These are phyloP conservation scores for Hypomecis atomaria DNA, from an alignment of 2,888 invertebrate genomes.

Conservation along the genomic window DNA sequence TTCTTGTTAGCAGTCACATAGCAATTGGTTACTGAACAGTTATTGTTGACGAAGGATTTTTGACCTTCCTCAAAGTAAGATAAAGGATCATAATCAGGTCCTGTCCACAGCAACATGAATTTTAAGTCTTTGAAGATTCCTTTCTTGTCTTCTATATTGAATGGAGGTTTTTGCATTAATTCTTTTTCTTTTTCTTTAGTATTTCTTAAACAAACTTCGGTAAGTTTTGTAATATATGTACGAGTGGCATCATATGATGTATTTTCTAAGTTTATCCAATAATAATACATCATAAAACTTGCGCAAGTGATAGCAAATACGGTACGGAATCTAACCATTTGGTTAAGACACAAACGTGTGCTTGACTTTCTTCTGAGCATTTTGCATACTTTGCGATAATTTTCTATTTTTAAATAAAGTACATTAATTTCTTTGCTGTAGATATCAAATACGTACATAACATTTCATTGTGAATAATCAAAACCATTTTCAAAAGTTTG, in stretches of 20 bases:
- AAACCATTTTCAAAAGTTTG: no score
- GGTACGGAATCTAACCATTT: not conserved
- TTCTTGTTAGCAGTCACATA: conserved; percentile 62
- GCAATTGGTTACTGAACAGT: conserved; percentile 68
- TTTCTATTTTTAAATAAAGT: no score
- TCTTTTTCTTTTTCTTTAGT: not conserved
- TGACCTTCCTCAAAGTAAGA: conserved; percentile 63
- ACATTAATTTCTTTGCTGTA: no score
- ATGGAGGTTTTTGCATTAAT: not conserved
- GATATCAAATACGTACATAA: no score
- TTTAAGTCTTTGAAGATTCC: conserved; percentile 60
- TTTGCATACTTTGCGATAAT: not conserved
- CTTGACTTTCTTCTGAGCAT: not conserved
- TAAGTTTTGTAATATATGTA: no score
- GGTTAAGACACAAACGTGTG: not conserved
- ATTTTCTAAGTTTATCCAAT: not conserved
- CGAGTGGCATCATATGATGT: not conserved
- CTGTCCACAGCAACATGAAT: conserved; percentile 71
- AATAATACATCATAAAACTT: not conserved
- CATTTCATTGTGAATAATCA: no score
- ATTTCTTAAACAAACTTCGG: no score
- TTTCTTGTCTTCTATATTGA: conserved; percentile 33
- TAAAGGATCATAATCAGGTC: conserved; percentile 60
- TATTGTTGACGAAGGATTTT: conserved; percentile 63
- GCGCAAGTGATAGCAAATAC: not conserved